Base-by-base conservation (phyloP, 92 coral and sea anemone species). In the Hydrozoanthus gracilis region DNA sequence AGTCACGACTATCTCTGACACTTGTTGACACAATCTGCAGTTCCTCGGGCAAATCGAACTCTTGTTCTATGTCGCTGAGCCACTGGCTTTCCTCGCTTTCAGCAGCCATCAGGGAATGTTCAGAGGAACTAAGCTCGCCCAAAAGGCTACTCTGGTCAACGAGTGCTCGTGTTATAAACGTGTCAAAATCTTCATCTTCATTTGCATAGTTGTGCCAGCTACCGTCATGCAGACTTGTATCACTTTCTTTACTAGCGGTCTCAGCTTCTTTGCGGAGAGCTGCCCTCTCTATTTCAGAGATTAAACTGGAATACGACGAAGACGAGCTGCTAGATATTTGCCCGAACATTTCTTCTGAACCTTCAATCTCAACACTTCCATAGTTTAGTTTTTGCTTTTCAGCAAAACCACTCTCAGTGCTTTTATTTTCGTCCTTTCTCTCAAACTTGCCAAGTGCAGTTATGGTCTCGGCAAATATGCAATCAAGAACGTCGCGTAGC, bases 281-380 rank as follows among this genome's bases (percentile, higher is more conserved):
- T n/a, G 48, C 49, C 8, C 18, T 65, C 66, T 80, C 85, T 8
- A 80, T 65, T 66, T 80, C 74, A 8, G 85, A 66, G 3, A 80
- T 66, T 10, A 80, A 50, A 66, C 85, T 80, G 65, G 85, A 80
- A 68, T 80, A 80, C 9, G 85, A 80, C 18, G 85, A 65, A 4
- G 85, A 80, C 10, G 85, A 80, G 51, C 85, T 80, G 27, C 85
- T 51, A 8, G 75, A 65, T 20, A 65, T 12, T 13, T 62, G 16
- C 11, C 66, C 85, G 49, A 65, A 46, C 6, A 9, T 62, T 1
- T 80, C 61, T 9, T 80, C 74, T 18, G 62, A 48, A 80, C 8
- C 58, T 65, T 47, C 58, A 6, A 5, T 7, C 2, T 6, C 71
- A 65, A 16, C 35, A 18, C 44, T 16, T 48, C 49, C 78, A 48